Conservation (phyloP, 2,113 vertebrate species). For the Fulica atra region DNA sequence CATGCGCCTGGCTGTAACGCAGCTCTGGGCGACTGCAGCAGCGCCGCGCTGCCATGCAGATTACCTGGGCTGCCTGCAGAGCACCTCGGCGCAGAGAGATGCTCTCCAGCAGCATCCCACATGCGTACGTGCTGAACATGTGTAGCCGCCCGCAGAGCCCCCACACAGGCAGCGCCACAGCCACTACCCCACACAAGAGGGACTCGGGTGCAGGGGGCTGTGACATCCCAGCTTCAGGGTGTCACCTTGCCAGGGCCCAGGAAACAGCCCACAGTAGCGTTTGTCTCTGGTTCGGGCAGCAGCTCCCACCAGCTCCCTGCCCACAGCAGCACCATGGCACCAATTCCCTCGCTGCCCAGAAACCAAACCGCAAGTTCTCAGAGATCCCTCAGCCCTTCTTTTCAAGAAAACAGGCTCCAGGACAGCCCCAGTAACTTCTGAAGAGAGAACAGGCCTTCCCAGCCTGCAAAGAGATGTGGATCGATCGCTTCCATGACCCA, state of each 20-base stretch:
- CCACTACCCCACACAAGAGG: not conserved
- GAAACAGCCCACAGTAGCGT: fast-evolving
- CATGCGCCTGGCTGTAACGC: fast-evolving
- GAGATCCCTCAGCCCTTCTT: not conserved
- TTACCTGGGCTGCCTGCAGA: not conserved
- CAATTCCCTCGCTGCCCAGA: not conserved
- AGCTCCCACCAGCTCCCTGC: fast-evolving
- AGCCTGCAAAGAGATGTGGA: not conserved
- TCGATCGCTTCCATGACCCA: fast-evolving
- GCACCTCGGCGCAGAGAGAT: not conserved
- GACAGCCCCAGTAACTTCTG: not conserved
- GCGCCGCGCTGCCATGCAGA: not conserved
- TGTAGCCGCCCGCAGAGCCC: fast-evolving
- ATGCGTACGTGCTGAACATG: fast-evolving
- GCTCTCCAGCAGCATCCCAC: not conserved
- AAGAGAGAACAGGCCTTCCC: not conserved
- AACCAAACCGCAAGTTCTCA: fast-evolving
- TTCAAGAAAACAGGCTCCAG: not conserved
- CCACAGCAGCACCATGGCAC: not conserved
- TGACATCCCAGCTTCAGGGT: fast-evolving
- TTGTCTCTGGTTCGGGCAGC: not conserved
- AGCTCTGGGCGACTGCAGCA: not conserved
- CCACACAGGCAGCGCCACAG: not conserved
- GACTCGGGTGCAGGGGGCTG: not conserved
- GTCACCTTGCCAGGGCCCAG: not conserved